These are phyloP conservation scores for Vesta saturnalis DNA, from an alignment of 2,888 invertebrate species.

Conservation along the genomic window DNA sequence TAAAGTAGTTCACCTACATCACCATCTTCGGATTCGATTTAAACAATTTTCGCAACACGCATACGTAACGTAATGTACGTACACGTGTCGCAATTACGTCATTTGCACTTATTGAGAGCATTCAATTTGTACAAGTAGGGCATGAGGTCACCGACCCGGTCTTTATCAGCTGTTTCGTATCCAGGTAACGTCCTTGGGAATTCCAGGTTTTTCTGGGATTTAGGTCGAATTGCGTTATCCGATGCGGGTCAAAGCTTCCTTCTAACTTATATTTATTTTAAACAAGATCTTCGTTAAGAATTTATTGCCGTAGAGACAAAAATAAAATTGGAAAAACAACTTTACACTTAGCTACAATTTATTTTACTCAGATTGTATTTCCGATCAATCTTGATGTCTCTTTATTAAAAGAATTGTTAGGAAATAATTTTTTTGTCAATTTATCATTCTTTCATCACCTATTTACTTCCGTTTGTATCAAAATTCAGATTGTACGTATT, in stretches of 20 bases:
- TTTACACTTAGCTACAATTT: no score
- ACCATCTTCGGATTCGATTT: no score
- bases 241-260: not conserved
- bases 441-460: no score
- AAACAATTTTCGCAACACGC: not conserved
- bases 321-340: no score
- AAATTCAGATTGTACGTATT: no score
- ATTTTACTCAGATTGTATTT: no score
- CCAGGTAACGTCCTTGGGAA: slow-evolving; percentile 38
- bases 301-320: no score
- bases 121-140: slow-evolving; percentile 36
- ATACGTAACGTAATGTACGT: not conserved
- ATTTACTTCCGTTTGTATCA: no score
- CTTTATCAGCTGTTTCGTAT: slow-evolving; percentile 36
- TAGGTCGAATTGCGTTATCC: slow-evolving; percentile 2
- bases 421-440: no score
- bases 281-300: not conserved
- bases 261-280: slow-evolving; percentile 14
- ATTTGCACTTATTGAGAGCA: slow-evolving; percentile 23
- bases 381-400: no score
- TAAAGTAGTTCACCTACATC: slow-evolving; percentile 8
- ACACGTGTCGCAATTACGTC: slow-evolving; percentile 10
- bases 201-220: slow-evolving; percentile 26
- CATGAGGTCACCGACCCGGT: slow-evolving; percentile 37
- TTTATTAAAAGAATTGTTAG: no score